These are phyloP conservation scores for Petroica traversi DNA, from an alignment of 2,113 vertebrate species.

Conservation along the genomic window DNA sequence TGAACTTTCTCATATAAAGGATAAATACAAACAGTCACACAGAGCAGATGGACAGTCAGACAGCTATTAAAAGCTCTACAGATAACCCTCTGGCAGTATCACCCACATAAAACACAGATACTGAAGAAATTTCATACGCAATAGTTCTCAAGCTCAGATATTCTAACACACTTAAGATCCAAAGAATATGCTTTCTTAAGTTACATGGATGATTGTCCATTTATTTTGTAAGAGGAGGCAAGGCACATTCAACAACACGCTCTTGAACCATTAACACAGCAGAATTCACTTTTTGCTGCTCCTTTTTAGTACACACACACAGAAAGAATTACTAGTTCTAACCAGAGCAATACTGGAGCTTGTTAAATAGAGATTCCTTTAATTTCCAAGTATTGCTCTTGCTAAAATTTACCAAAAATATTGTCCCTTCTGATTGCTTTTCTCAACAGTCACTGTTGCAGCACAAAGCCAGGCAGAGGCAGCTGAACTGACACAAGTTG, in stretches of 20 bases:
- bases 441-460: background rate
- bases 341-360: background rate
- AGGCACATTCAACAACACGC: background rate
- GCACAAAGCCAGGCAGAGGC: background rate
- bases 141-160: background rate
- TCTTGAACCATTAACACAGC: background rate
- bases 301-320: background rate
- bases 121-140: background rate
- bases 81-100: background rate
- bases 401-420: background rate
- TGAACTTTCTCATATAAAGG: background rate
- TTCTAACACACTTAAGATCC: background rate
- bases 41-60: background rate
- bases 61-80: background rate
- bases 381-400: background rate
- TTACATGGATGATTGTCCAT: background rate
- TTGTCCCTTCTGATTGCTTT: background rate
- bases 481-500: background rate
- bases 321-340: slow-evolving; percentile 11
- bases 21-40: background rate
- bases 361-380: background rate
- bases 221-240: background rate
- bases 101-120: background rate
- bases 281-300: slow-evolving; percentile 39
- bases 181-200: background rate